Percentiles rank a stretch among this genome's conserved stretches.
These are phyloP conservation scores for Papilio polytes DNA, from an alignment of 1,140 invertebrate species.

Conservation along the genomic window DNA sequence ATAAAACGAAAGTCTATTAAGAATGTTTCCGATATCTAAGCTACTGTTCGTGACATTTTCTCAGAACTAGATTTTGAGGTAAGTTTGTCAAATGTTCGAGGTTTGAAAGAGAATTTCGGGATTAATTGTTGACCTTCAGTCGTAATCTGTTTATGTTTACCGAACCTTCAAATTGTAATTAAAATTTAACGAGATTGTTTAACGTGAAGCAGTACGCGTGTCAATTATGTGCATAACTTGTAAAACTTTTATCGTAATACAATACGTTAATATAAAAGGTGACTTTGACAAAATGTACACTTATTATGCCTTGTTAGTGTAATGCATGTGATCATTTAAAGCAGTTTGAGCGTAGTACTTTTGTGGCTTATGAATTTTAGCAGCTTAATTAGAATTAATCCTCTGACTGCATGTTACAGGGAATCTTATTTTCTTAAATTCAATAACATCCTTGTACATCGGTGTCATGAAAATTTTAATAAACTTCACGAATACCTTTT, in stretches of 20 bases:
- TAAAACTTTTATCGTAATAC: neutral
- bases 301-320: neutral
- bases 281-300: neutral
- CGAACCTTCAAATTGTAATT: slow-evolving; percentile 24
- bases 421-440: neutral
- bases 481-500: neutral
- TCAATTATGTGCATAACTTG: slow-evolving; percentile 30
- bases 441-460: neutral
- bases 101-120: neutral
- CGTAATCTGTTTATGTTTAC: slow-evolving; percentile 23
- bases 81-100: neutral
- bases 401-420: neutral
- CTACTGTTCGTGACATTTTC: slow-evolving; percentile 1
- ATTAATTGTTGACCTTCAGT: neutral
- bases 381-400: neutral
- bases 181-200: slow-evolving; percentile 13
- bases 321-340: neutral
- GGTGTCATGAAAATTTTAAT: neutral
- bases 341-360: neutral
- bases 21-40: neutral
- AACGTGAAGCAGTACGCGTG: too few species aligned
- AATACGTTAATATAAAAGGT: neutral
- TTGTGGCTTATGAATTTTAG: slow-evolving; percentile 5
- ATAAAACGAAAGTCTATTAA: too few species aligned
- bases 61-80: neutral